Base-by-base conservation (phyloP, 2,888 invertebrate genomes). In the Subacronicta megacephala region DNA sequence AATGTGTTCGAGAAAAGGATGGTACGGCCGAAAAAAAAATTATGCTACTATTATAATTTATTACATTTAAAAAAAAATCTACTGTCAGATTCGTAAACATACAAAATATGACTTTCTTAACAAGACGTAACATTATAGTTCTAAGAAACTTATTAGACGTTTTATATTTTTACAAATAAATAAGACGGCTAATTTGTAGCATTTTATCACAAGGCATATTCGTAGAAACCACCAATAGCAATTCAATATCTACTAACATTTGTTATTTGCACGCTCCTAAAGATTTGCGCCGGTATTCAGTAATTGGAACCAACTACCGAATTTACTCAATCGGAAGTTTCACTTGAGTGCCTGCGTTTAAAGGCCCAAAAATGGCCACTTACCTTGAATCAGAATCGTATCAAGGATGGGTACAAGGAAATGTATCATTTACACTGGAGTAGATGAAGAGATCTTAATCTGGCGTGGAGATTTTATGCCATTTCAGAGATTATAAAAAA, bases 341-440 rank as follows among this genome's bases (percentile, higher is more conserved):
- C 66, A 74, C 66, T 66, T 62, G 59, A 66, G 45, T 55, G 54
- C 59, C 18, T 54, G 44, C 51, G 62, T 59, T 62, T 55, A 70
- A 65, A 51, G 40, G 46, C 9, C 49, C 60, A 45, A 69, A 73
- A 61, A 64, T 57, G 36, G 49, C 43, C 71, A 73, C 26, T 55
- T 71, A 57, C 56, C 56, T 57, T 54, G 42, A 51, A 51, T 59
- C 52, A 52, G 41, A 53, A 51, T 59, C 52, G 46, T 40, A 42
- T 16, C 9, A 23, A 36, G 18, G 35, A 49, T 45, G 17, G 29
- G 12, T 37, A 29, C 31, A 35, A 57, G 54, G 54, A 72, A 40
- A 40, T 49, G 38, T 36, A 36, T 46, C 7, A 66, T 56, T 53
- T 44, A 29, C 36, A 16, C 37, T 16, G 41, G 10, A 40, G 18